These are phyloP conservation scores for Hapalemur alaotrensis DNA, from an alignment of 2,797 vertebrate genomes.

Conservation along the genomic window DNA sequence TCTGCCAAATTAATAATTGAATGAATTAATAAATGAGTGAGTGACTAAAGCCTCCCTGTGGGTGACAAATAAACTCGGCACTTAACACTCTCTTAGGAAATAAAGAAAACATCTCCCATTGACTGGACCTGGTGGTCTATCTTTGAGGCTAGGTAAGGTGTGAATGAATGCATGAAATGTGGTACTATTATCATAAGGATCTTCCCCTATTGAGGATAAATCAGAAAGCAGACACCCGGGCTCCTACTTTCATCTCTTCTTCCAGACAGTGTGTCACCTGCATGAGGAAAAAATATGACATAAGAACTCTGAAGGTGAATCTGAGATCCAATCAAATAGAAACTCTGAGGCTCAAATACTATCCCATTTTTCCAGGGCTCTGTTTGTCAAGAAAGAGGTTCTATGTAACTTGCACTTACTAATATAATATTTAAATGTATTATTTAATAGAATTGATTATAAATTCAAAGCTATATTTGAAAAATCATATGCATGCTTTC, in stretches of 20 bases:
- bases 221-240: not conserved
- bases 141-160: not conserved
- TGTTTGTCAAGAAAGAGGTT: not conserved
- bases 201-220: not conserved
- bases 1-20: not conserved
- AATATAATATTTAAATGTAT: slow-evolving; percentile 23
- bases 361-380: not conserved
- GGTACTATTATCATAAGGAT: not conserved
- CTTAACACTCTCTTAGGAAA: not conserved
- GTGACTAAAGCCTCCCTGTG: not conserved
- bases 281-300: not conserved
- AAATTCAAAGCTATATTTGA: not conserved
- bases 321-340: not conserved
- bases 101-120: not conserved
- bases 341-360: not conserved
- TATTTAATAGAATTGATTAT: slow-evolving; percentile 25
- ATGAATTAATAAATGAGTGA: not conserved
- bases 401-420: not conserved
- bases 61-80: not conserved
- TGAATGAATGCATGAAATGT: not conserved
- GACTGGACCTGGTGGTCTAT: not conserved
- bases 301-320: not conserved
- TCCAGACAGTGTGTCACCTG: not conserved
- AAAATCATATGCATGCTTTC: slow-evolving; percentile 19
- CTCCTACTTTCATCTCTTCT: not conserved